Base-by-base conservation (phyloP, 2,797 vertebrate genomes). In the Myotis pilosus region DNA sequence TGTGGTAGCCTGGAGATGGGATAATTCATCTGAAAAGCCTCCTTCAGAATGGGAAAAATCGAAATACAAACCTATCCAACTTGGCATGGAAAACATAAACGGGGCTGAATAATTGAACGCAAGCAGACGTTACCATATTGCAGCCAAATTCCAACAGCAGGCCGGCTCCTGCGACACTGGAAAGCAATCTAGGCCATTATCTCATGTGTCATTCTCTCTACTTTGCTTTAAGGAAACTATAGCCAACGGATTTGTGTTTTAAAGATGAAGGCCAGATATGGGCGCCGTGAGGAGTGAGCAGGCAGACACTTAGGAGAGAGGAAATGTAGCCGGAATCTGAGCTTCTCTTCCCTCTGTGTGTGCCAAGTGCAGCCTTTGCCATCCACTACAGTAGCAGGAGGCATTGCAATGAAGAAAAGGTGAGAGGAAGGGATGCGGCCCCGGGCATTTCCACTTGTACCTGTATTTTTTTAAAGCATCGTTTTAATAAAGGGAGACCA, bases 1-100 rank as follows among this genome's bases (percentile, higher is more conserved):
- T 53, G 36, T 79, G 96, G 41, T 95, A 94, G 91, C 94, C 78
- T 88, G 76, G 76, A 74, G 68, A 90, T 89, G 86, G 30, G 71
- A 92, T 94, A 96, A 95, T 88, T 97, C 93, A 97, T 94, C 85
- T 41, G 94, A 91, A 96, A 10, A 96, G 62, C 75, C 82, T 97
- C 91, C 92, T 82, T 71, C 28, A 88, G 64, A 95, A 92, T 89
- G 84, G 84, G 95, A 97, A 94, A 96, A 92, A 69, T 72, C 81
- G 76, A 97, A 97, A 97, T 96, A 94, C 66, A 95, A 96, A 96
- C 95, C 85, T 97, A 93, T 93, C 97, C 87, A 87, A 96, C 71
- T 91, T 97, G 87, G 80, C 83, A 94, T 87, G 91, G 89, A 94
- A 96, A 95, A 92, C n/a, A 79, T 71, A 96, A 96, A 97, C 57